phyloP scores from a whole-genome alignment of 2,888 invertebrate species.

The Hirtodrosophila duncani region DNA sequence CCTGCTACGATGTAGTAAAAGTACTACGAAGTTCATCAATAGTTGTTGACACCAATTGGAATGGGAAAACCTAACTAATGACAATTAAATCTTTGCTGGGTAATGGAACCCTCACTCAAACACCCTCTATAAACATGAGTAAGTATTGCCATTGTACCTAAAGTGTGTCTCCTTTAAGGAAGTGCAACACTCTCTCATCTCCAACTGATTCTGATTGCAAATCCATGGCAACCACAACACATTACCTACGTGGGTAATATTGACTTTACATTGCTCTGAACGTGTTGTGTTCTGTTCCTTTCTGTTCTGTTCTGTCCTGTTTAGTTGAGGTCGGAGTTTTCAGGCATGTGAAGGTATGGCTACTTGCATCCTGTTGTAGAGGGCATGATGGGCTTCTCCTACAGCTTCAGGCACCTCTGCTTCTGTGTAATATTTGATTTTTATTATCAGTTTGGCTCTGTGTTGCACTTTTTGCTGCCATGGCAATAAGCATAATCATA shows the following conservation, averaged over 20 bases:
- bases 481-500: conserved; percentile 51
- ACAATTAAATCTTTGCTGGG: no score
- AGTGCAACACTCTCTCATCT: no score
- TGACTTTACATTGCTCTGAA: conserved; percentile 49
- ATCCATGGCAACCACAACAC: conserved; percentile 19
- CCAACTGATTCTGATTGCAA: no score
- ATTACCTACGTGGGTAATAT: conserved; percentile 63
- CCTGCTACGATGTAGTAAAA: no score
- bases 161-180: no score
- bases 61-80: no score
- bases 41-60: no score
- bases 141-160: no score
- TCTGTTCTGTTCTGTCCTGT: conserved; percentile 10
- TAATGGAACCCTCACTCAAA: no score
- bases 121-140: no score
- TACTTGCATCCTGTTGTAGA: conserved; percentile 10
- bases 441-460: conserved; percentile 64
- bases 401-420: background rate
- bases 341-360: no score
- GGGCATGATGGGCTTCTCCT: background rate
- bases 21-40: no score
- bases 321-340: background rate
- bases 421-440: conserved; percentile 58
- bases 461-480: conserved; percentile 30
- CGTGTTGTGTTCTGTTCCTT: conserved; percentile 12